Evolutionary conservation across 23 tunicate species (phyloP).

Genomic region (Ciona savignyi): DNA sequence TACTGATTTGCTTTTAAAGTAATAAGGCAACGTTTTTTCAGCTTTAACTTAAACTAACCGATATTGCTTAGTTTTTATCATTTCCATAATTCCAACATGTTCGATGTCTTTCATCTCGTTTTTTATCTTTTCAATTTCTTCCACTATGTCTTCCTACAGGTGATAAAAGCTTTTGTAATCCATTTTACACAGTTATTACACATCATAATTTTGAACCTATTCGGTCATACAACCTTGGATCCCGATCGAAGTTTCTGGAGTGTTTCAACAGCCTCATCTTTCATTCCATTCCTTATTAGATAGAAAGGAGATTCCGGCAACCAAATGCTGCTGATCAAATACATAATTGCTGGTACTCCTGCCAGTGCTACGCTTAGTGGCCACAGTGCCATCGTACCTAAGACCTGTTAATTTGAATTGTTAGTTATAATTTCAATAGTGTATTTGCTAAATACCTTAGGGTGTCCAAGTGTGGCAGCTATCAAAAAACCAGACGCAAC

Average conservation of each 20-base stretch:
- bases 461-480: background rate
- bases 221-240: background rate
- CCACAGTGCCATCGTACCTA: background rate
- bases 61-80: background rate
- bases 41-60: background rate
- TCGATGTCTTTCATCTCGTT: background rate
- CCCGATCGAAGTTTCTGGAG: background rate
- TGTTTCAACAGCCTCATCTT: background rate
- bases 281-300: background rate
- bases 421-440: too few relatives aligned
- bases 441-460: too few relatives aligned
- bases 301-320: background rate
- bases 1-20: too few relatives aligned
- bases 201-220: too few relatives aligned
- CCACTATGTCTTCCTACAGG: background rate
- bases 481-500: background rate
- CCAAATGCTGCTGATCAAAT: background rate
- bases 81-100: background rate
- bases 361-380: background rate
- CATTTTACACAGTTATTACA: too few relatives aligned
- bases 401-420: too few relatives aligned
- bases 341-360: background rate
- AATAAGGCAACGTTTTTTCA: too few relatives aligned
- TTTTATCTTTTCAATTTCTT: background rate
- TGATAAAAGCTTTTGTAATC: too few relatives aligned